Percentiles rank a stretch among this genome's conserved stretches.
These are phyloP conservation scores for Stratiolaelaps scimitus DNA, from an alignment of 1,140 invertebrate genomes.

Conservation along the genomic window DNA sequence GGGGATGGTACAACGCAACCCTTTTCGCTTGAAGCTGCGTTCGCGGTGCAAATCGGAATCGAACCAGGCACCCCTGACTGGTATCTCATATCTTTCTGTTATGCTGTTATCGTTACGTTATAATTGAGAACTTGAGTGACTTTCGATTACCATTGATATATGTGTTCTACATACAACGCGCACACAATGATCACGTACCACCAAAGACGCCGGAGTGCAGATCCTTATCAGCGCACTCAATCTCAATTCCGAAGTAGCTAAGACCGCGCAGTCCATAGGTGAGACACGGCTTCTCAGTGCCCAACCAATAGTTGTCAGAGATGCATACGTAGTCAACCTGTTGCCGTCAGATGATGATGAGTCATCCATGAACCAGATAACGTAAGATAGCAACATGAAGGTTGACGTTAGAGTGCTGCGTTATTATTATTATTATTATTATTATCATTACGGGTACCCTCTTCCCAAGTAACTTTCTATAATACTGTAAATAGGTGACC, in stretches of 20 bases:
- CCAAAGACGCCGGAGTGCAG: slow-evolving; percentile 90
- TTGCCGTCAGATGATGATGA: slow-evolving; percentile 34
- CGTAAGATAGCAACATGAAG: background rate
- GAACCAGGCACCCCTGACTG: too few species aligned
- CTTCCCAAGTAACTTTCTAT: too few species aligned
- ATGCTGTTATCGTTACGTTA: too few species aligned
- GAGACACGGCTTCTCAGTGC: slow-evolving; percentile 86
- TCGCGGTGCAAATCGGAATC: too few species aligned
- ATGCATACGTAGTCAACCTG: slow-evolving; percentile 89
- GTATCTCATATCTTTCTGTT: too few species aligned
- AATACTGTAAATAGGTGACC: too few species aligned
- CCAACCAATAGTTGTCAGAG: slow-evolving; percentile 98
- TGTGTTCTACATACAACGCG: slow-evolving; percentile 33
- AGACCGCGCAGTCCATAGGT: slow-evolving; percentile 88
- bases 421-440: background rate
- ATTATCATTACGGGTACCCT: background rate
- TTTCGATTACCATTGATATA: background rate
- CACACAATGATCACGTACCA: slow-evolving; percentile 49
- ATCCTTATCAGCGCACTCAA: slow-evolving; percentile 78
- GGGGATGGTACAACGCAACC: too few species aligned
- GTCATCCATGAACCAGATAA: background rate
- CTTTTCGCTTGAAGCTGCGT: too few species aligned
- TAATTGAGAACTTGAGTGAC: too few species aligned
- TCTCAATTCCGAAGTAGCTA: slow-evolving; percentile 78
- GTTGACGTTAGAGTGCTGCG: background rate